These are phyloP conservation scores for Tragopan temminckii DNA, from an alignment of 2,797 vertebrate genomes.

Conservation along the genomic window DNA sequence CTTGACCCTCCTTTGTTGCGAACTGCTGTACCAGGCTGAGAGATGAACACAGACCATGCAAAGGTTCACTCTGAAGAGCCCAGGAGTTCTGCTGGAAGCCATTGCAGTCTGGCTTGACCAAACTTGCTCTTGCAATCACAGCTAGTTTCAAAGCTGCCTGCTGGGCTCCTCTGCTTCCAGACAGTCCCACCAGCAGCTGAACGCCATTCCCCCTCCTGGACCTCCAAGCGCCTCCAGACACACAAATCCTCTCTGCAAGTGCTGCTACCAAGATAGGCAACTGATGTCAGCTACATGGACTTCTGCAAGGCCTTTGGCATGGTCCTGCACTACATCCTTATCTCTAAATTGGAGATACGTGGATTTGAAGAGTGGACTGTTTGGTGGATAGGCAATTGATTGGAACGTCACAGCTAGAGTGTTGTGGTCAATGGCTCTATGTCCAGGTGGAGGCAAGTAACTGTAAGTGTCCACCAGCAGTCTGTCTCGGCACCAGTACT, in stretches of 20 bases:
- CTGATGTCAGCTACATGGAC: too few relatives aligned
- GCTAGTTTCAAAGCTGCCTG: neutral
- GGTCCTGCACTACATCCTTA: too few relatives aligned
- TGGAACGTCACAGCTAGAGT: too few relatives aligned
- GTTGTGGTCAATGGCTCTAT: too few relatives aligned
- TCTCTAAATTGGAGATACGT: too few relatives aligned
- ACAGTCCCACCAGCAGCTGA: neutral
- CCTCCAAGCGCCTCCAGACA: accelerated
- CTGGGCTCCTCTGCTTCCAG: neutral
- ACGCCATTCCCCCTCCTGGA: neutral
- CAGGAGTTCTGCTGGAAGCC: neutral
- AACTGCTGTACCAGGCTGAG: neutral
- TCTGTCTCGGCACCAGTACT: too few relatives aligned
- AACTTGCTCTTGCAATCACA: neutral
- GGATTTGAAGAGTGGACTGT: too few relatives aligned
- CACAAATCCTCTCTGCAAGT: neutral
- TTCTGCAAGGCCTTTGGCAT: too few relatives aligned
- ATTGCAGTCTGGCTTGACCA: neutral
- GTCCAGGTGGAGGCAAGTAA: too few relatives aligned
- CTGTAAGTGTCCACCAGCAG: too few relatives aligned
- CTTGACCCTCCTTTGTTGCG: neutral
- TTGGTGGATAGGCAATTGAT: too few relatives aligned
- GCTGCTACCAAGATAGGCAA: neutral
- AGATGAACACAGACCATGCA: neutral
- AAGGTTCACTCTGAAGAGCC: neutral